Base-by-base conservation (phyloP, 2,888 invertebrate species). In the Cosmopolites sordidus region DNA sequence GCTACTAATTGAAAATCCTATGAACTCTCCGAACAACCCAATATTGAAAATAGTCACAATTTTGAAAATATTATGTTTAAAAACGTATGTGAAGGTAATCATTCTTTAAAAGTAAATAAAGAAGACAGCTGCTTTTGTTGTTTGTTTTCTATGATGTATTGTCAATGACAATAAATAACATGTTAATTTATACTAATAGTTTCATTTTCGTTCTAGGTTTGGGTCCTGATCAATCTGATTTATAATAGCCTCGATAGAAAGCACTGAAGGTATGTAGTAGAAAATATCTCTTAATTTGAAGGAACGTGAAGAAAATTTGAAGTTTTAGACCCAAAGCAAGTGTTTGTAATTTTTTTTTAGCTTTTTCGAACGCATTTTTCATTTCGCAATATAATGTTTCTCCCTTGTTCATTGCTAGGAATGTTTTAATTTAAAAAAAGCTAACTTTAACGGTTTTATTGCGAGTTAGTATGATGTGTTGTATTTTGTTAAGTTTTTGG, bases 171-270 rank as follows among this genome's bases (percentile, higher is more conserved):
- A n/a, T n/a, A n/a, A n/a, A n/a, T n/a, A n/a, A n/a, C n/a, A n/a
- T n/a, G n/a, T n/a, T n/a, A n/a, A n/a, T n/a, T n/a, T n/a, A n/a
- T n/a, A n/a, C n/a, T n/a, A n/a, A n/a, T n/a, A n/a, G 27, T 27
- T 38, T 12, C n/a, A 14, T 16, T 33, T 43, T 47, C 22, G 58
- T 60, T 70, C 64, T 62, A 78, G 41, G 62, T 79, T 61, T 77
- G 80, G 81, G 80, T 76, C 80, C 80, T 68, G 80, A 79, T 69
- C 79, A 79, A 73, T 79, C 80, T 67, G 81, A 81, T 75, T 76
- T 80, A 75, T 81, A 78, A 56, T 56, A 51, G 27, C 45, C 56
- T 58, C 58, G 37, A 27, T 17, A 29, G 44, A 48, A 46, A 46
- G 54, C 33, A 50, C 45, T 45, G 51, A 54, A 42, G 54, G 46